These are phyloP conservation scores for Hystrix cristata DNA, from an alignment of 2,113 vertebrate species.

Conservation along the genomic window DNA sequence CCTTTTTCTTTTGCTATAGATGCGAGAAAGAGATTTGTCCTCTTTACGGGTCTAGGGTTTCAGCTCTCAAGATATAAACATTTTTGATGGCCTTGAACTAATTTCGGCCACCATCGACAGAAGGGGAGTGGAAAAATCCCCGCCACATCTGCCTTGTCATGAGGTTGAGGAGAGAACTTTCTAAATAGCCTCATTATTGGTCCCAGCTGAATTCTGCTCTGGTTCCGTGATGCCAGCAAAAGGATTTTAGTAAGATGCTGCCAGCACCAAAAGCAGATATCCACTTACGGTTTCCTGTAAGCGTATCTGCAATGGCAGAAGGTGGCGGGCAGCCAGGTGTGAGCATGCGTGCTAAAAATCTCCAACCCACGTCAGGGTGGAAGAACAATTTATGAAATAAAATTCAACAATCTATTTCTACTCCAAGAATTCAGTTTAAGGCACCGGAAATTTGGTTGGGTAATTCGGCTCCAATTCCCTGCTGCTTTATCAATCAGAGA, in stretches of 20 bases:
- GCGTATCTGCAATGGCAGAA: conserved; percentile 85
- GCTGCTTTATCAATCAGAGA: conserved; percentile 69
- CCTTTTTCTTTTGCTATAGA: conserved; percentile 63
- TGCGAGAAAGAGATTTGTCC: conserved; percentile 67
- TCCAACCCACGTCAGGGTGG: conserved; percentile 80
- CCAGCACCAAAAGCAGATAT: conserved; percentile 83
- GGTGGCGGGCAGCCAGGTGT: conserved; percentile 84
- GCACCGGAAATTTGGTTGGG: conserved; percentile 72
- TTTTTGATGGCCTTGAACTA: conserved; percentile 83
- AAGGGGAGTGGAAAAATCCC: conserved; percentile 83
- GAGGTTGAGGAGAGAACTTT: conserved; percentile 80
- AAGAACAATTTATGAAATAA: conserved; percentile 83
- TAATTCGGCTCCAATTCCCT: conserved; percentile 55
- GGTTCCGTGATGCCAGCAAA: conserved; percentile 84
- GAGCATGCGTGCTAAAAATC: conserved; percentile 82
- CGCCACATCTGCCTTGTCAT: conserved; percentile 83
- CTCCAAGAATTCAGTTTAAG: conserved; percentile 80
- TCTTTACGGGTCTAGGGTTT: conserved; percentile 71
- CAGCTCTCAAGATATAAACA: conserved; percentile 72
- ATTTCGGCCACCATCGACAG: conserved; percentile 77
- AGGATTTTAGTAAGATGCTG: conserved; percentile 84
- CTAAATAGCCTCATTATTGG: conserved; percentile 86
- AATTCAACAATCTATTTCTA: conserved; percentile 83
- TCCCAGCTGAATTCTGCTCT: conserved; percentile 84
- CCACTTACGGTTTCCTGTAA: conserved; percentile 84